phyloP scores from a whole-genome alignment of 2,797 vertebrate species.

The Spondyliosoma cantharus region DNA sequence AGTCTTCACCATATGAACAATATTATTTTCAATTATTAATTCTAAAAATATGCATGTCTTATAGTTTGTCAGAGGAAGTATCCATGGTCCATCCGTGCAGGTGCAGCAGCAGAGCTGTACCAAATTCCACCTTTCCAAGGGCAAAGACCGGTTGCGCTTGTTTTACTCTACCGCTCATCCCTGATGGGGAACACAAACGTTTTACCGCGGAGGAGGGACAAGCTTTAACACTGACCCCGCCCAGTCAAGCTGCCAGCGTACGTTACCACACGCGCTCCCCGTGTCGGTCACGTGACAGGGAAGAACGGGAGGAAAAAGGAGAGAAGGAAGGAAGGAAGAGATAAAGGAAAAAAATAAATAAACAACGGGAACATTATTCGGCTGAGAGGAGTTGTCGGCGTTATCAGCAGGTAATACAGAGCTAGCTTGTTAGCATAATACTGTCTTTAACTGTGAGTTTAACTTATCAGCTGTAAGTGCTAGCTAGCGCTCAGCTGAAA shows the following conservation, averaged over 20 bases:
- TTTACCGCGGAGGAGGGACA: fast-evolving
- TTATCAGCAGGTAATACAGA: conserved; percentile 34
- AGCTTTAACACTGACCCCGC: background rate
- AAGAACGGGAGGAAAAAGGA: conserved; percentile 19
- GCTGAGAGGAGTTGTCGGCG: background rate
- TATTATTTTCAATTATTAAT: background rate
- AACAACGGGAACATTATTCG: background rate
- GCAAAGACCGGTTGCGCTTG: conserved; percentile 33
- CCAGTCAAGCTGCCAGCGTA: background rate
- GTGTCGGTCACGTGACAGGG: conserved; percentile 66
- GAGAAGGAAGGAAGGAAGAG: conserved; percentile 20
- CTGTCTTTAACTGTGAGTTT: background rate
- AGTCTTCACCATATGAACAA: background rate
- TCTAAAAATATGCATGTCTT: too few species aligned
- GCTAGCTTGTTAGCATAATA: too few species aligned
- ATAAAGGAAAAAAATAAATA: background rate
- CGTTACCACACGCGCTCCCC: fast-evolving
- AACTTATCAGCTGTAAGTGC: background rate
- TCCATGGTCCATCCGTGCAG: background rate
- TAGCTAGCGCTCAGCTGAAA: conserved; percentile 14
- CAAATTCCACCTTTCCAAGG: conserved; percentile 18
- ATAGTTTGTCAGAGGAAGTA: background rate
- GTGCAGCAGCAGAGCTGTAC: background rate
- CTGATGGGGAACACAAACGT: background rate
- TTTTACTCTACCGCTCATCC: background rate